Percentiles rank a stretch among this genome's conserved stretches.
Conservation (phyloP, 2,888 invertebrate genomes). For the Mystacides longicornis region DNA sequence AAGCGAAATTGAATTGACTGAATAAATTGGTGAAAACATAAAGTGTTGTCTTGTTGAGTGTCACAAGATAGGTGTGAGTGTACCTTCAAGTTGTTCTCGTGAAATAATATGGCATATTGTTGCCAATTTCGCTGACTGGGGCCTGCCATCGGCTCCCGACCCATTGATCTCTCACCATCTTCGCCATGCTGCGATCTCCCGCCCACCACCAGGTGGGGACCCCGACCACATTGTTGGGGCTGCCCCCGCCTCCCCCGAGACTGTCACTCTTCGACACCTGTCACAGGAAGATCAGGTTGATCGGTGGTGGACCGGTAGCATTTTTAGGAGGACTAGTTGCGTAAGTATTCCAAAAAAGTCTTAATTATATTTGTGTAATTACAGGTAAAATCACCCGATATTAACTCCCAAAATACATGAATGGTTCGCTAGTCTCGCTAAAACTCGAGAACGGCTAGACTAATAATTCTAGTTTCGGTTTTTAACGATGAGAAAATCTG, state of each 20-base stretch:
- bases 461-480: too few species aligned
- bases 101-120: not conserved
- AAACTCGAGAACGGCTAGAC: too few species aligned
- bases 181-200: slow-evolving; percentile 43
- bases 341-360: slow-evolving; percentile 59
- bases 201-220: slow-evolving; percentile 31
- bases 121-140: not conserved
- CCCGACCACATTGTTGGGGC: slow-evolving; percentile 31
- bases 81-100: too few species aligned
- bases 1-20: too few species aligned
- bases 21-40: too few species aligned
- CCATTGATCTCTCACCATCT: not conserved
- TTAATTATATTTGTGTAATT: too few species aligned
- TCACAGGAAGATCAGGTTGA: slow-evolving; percentile 64
- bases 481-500: too few species aligned
- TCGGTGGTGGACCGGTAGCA: slow-evolving; percentile 59
- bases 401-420: too few species aligned
- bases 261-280: slow-evolving; percentile 64
- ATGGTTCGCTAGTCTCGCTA: too few species aligned
- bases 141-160: not conserved
- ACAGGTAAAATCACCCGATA: too few species aligned
- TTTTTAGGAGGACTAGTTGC: slow-evolving; percentile 63
- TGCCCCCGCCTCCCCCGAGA: slow-evolving; percentile 46
- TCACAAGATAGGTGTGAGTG: too few species aligned
- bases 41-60: too few species aligned